Evolutionary conservation across 2,888 invertebrate genomes (phyloP).

Genomic region (Amphipoea oculea): DNA sequence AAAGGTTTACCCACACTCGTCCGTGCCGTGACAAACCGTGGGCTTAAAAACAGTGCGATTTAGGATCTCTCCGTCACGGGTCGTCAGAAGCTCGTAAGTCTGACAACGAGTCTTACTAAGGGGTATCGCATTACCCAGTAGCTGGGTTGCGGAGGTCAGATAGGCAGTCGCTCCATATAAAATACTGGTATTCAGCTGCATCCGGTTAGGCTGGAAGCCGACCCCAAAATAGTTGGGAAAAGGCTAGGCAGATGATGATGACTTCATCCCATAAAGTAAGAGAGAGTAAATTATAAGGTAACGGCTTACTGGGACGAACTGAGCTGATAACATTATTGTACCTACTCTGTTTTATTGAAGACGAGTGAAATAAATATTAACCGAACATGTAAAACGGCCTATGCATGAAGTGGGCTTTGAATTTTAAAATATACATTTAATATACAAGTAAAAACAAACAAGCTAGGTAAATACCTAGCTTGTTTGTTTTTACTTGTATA

Average conservation of each 20-base stretch:
- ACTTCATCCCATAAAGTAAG: background rate
- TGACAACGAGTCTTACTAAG: too few species aligned
- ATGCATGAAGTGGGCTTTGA: background rate
- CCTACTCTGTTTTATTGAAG: background rate
- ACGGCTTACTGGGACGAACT: background rate
- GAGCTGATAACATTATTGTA: background rate
- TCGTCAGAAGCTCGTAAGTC: background rate
- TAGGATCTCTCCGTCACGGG: background rate
- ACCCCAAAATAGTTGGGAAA: too few species aligned
- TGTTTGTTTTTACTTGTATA: too few species aligned
- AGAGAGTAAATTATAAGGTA: background rate
- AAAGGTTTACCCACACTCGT: background rate
- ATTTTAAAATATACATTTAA: background rate
- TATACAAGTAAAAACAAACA: background rate
- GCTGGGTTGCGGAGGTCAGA: too few species aligned
- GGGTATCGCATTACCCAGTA: too few species aligned
- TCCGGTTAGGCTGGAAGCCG: too few species aligned
- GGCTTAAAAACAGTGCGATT: background rate
- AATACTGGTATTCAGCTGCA: background rate
- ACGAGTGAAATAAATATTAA: background rate
- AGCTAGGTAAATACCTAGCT: too few species aligned
- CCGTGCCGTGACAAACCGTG: background rate
- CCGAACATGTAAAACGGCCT: background rate
- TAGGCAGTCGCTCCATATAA: background rate
- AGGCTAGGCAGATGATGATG: too few species aligned